Conservation (phyloP, 2,888 invertebrate genomes). For the Nephrotoma guestfalica region DNA sequence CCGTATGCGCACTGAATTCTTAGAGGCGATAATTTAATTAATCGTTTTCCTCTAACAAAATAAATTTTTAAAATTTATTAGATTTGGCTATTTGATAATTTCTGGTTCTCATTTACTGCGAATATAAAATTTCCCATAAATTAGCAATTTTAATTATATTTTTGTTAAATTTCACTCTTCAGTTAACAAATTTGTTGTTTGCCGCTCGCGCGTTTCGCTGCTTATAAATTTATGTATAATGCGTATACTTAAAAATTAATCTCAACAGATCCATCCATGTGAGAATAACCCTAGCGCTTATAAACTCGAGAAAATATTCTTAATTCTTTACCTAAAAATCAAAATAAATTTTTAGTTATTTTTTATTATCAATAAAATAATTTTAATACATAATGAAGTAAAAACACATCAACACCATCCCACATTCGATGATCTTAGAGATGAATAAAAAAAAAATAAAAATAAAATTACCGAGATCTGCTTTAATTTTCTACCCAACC, state of each 20-base stretch:
- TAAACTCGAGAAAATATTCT: background rate
- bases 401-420: slow-evolving; percentile 2
- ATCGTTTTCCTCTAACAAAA: background rate
- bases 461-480: background rate
- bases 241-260: background rate
- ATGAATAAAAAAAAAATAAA: background rate
- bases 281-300: background rate
- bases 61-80: background rate
- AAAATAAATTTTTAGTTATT: background rate
- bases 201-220: background rate
- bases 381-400: background rate
- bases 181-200: background rate
- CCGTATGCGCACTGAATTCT: background rate
- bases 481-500: background rate
- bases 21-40: background rate
- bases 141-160: background rate
- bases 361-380: background rate
- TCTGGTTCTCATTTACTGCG: background rate
- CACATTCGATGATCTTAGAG: background rate
- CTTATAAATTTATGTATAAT: background rate
- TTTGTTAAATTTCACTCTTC: background rate
- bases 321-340: background rate
- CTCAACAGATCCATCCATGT: background rate
- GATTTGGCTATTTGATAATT: background rate
- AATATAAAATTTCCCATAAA: background rate